Conservation (phyloP, 2,888 invertebrate genomes). For the Phlogophora meticulosa region DNA sequence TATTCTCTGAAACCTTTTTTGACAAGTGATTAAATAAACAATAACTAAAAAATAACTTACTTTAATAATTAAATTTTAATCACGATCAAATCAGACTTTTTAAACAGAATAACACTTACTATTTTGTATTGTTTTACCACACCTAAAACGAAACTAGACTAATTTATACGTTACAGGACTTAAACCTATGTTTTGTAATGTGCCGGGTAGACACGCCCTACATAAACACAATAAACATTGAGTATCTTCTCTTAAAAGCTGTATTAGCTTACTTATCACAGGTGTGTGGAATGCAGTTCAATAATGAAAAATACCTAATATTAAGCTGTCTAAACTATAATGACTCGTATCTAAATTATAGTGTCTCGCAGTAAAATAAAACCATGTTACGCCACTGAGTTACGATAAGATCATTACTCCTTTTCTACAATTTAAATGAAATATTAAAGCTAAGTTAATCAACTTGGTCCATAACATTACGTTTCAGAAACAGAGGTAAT, state of each 20-base stretch:
- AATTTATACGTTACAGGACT: slow-evolving; percentile 5
- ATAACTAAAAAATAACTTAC: too few relatives aligned
- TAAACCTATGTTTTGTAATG: too few relatives aligned
- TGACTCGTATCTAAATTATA: neutral
- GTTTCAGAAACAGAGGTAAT: slow-evolving; percentile 4
- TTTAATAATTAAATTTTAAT: too few relatives aligned
- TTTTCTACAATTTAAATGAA: neutral
- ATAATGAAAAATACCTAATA: neutral
- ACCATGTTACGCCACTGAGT: neutral
- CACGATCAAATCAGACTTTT: too few relatives aligned
- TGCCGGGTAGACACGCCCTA: too few relatives aligned
- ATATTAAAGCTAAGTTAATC: slow-evolving; percentile 3
- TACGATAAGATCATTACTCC: neutral
- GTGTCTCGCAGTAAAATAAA: neutral
- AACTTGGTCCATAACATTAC: slow-evolving; percentile 4
- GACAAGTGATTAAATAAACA: too few relatives aligned
- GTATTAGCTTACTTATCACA: slow-evolving; percentile 17
- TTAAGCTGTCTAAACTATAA: slow-evolving; percentile 1
- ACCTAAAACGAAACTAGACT: too few relatives aligned
- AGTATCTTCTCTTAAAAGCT: neutral
- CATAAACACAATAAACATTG: slow-evolving; percentile 4
- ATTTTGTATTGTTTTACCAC: too few relatives aligned
- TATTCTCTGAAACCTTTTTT: too few relatives aligned
- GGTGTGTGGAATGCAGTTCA: neutral
- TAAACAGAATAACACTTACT: too few relatives aligned